phyloP scores from a whole-genome alignment of 2,888 invertebrate genomes.

The Sericinus montela region DNA sequence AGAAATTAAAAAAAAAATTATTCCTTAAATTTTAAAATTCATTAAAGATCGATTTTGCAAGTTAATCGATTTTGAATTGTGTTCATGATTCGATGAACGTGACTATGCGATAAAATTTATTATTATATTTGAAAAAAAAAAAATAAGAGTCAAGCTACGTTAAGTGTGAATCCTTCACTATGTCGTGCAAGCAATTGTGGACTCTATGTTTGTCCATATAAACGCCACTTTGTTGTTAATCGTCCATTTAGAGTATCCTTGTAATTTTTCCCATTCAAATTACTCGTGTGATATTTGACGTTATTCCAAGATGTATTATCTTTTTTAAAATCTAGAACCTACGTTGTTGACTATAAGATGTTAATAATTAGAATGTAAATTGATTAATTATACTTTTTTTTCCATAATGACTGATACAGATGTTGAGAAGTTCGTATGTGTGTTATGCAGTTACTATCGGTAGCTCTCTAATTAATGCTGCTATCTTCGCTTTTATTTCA shows the following conservation, averaged over 20 bases:
- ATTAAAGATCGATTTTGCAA: too few relatives aligned
- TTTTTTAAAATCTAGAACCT: constrained; percentile 23
- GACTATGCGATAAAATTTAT: too few relatives aligned
- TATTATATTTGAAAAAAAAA: too few relatives aligned
- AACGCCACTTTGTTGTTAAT: constrained; percentile 24
- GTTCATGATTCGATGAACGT: too few relatives aligned
- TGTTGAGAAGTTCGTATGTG: constrained; percentile 28
- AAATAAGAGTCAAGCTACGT: too few relatives aligned
- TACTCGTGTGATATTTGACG: constrained; percentile 34
- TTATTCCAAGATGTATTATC: constrained; percentile 35
- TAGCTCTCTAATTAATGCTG: constrained; percentile 55
- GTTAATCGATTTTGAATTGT: too few relatives aligned
- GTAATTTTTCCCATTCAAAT: constrained; percentile 21
- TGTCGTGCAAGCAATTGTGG: background rate
- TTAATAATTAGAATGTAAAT: constrained; percentile 22
- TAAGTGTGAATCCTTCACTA: background rate
- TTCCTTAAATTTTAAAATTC: too few relatives aligned
- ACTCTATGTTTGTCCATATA: constrained; percentile 24
- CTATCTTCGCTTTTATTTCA: constrained; percentile 25
- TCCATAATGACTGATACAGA: constrained; percentile 40
- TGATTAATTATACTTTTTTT: constrained; percentile 28
- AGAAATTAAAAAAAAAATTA: too few relatives aligned
- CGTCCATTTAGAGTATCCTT: constrained; percentile 21
- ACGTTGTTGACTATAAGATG: constrained; percentile 32
- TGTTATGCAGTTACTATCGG: constrained; percentile 36